A percentile compares a stretch with the other conserved stretches of the same genome.
These are phyloP conservation scores for Pseudocheirus occidentalis DNA, from an alignment of 2,797 vertebrate species.

Conservation along the genomic window DNA sequence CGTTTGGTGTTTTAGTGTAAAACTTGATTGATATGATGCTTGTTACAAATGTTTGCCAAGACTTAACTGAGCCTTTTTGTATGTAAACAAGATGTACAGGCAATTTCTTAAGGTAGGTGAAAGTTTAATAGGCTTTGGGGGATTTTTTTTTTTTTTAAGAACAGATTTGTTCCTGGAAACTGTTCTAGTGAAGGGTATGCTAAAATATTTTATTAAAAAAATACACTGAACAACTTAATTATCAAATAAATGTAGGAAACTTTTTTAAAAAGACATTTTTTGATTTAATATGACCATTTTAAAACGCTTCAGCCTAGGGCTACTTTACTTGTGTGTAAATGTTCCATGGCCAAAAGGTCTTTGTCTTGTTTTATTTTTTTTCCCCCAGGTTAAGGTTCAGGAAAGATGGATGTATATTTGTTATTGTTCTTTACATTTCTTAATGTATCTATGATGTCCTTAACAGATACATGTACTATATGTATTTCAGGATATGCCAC, in stretches of 20 bases:
- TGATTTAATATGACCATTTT: slow-evolving; percentile 33
- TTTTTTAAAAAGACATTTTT: not conserved
- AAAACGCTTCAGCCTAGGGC: slow-evolving; percentile 38
- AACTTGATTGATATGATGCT: not conserved
- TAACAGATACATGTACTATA: not conserved
- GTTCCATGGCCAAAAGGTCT: slow-evolving; percentile 4
- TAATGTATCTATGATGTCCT: not conserved
- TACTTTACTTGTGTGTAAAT: slow-evolving; percentile 30
- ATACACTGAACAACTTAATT: slow-evolving; percentile 36
- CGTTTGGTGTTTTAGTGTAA: not conserved
- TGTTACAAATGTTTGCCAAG: not conserved
- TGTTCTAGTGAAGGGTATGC: slow-evolving; percentile 10
- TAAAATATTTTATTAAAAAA: slow-evolving; percentile 46
- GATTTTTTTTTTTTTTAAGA: slow-evolving; percentile 15
- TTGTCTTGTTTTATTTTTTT: not conserved
- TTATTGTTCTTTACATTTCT: not conserved
- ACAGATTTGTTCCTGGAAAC: slow-evolving; percentile 3
- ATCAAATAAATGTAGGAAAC: slow-evolving; percentile 27
- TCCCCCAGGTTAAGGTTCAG: not conserved
- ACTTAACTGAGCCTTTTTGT: not conserved
- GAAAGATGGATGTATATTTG: not conserved
- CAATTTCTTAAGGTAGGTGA: not conserved
- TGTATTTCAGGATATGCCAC: not conserved
- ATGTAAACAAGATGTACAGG: not conserved
- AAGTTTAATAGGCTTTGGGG: slow-evolving; percentile 3